These are phyloP conservation scores for Zoanthus solanderi DNA, from an alignment of 92 coral and sea anemone genomes.

Conservation along the genomic window DNA sequence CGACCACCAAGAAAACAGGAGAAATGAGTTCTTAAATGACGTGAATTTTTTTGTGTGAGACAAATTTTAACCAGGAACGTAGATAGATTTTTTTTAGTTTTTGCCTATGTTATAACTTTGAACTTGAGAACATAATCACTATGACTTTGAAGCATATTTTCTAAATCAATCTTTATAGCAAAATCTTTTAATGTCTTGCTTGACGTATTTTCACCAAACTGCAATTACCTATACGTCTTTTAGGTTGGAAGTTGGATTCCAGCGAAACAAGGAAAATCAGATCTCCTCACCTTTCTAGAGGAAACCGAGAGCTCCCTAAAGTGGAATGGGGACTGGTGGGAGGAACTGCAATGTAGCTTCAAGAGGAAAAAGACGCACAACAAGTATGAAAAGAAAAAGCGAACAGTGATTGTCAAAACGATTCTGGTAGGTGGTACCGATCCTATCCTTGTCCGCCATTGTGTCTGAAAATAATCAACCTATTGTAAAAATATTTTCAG, in stretches of 20 bases:
- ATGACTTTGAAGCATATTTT: no score
- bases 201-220: background rate
- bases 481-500: no score
- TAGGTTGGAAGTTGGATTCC: slow-evolving; percentile 45
- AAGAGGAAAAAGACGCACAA: background rate
- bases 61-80: no score
- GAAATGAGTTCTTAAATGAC: no score
- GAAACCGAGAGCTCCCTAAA: slow-evolving; percentile 20
- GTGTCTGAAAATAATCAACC: no score
- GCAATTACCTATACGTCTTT: background rate
- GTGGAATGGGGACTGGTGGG: slow-evolving; percentile 44
- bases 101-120: no score
- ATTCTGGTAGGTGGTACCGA: slow-evolving; percentile 11
- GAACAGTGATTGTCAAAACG: slow-evolving; percentile 32
- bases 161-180: no score
- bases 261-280: background rate
- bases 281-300: background rate
- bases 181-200: no score
- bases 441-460: background rate
- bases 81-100: no score
- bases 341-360: slow-evolving; percentile 25
- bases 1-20: no score
- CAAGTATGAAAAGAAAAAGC: background rate
- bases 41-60: no score
- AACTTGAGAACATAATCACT: no score